Percentiles rank a stretch among this genome's conserved stretches.
These are phyloP conservation scores for Odocoileus hemionus DNA, from an alignment of 2,113 vertebrate species.

Conservation along the genomic window DNA sequence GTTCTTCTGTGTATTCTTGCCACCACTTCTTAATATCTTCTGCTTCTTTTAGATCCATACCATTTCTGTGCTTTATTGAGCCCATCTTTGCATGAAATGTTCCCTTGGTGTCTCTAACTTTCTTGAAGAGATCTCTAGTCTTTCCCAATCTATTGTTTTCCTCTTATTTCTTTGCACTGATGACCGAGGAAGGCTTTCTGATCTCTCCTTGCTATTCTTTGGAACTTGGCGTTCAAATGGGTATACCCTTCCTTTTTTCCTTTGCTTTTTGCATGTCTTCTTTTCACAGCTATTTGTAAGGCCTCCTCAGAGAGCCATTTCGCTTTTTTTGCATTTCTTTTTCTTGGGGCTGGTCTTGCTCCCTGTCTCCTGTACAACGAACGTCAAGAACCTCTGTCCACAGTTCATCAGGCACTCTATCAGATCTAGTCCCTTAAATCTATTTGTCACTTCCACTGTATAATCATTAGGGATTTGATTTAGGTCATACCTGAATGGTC, in stretches of 20 bases:
- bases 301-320: background rate
- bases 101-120: background rate
- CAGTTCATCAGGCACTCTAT: background rate
- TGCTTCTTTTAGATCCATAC: background rate
- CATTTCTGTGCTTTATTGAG: background rate
- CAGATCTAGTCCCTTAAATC: background rate
- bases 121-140: background rate
- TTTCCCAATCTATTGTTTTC: background rate
- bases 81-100: background rate
- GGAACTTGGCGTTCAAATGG: background rate
- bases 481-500: background rate
- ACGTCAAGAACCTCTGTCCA: background rate
- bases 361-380: background rate
- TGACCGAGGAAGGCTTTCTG: background rate
- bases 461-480: background rate
- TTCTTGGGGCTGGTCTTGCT: background rate
- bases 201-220: background rate
- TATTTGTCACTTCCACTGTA: background rate
- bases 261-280: background rate
- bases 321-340: background rate
- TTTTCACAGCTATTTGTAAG: background rate
- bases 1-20: background rate
- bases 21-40: background rate
- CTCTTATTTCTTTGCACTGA: background rate
- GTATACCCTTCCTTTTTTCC: background rate